Evolutionary conservation across 2,797 vertebrate genomes (phyloP).

Genomic region (Steatocranus sp.): DNA sequence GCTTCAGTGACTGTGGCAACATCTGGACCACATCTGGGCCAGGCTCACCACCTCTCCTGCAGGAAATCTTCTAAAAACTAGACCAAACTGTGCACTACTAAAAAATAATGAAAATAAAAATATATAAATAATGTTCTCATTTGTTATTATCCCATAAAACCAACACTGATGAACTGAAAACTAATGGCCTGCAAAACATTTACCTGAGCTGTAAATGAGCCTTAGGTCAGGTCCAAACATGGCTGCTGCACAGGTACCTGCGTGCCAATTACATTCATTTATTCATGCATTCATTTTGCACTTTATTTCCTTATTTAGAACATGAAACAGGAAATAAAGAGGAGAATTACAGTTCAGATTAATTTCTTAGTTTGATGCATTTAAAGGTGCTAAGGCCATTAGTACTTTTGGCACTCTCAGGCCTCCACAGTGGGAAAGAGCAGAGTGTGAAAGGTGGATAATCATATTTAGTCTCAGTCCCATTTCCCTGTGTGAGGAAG

Average conservation of each 20-base stretch:
- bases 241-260: neutral
- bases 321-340: neutral
- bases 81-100: neutral
- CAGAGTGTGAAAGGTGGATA: slow-evolving; percentile 26
- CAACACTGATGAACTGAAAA: neutral
- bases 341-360: neutral
- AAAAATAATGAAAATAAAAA: neutral
- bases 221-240: neutral
- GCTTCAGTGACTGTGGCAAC: neutral
- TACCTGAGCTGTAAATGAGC: neutral
- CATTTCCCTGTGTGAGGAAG: slow-evolving; percentile 65
- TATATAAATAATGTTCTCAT: neutral
- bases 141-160: neutral
- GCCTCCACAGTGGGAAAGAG: neutral
- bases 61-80: neutral
- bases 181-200: neutral
- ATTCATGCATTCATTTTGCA: neutral
- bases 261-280: neutral
- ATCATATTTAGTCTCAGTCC: slow-evolving; percentile 54
- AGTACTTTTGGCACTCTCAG: neutral
- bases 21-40: neutral
- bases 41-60: neutral
- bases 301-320: neutral
- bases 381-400: neutral
- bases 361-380: neutral